These are phyloP conservation scores for Austrofundulus limnaeus DNA, from an alignment of 2,113 vertebrate species.

Conservation along the genomic window DNA sequence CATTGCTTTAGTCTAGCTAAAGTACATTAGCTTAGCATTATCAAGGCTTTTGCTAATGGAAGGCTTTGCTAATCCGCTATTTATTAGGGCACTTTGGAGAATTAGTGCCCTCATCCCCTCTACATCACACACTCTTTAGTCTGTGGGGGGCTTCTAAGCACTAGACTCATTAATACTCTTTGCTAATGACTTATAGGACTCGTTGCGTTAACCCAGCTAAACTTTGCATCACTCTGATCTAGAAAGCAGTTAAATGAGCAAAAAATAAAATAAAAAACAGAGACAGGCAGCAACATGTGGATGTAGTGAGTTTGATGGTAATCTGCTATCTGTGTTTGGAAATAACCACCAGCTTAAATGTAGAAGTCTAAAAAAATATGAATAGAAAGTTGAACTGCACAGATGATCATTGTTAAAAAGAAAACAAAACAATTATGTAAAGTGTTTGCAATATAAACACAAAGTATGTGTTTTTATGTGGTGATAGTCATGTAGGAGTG, in stretches of 20 bases:
- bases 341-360: not conserved
- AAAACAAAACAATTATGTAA: slow-evolving; percentile 1
- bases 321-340: slow-evolving; percentile 1
- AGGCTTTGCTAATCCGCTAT: slow-evolving; percentile 67
- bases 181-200: slow-evolving; percentile 59
- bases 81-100: slow-evolving; percentile 72
- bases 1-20: slow-evolving; percentile 31
- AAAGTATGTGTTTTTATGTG: not conserved
- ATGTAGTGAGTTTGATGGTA: slow-evolving; percentile 2
- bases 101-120: slow-evolving; percentile 70
- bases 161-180: slow-evolving; percentile 58
- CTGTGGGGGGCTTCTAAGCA: slow-evolving; percentile 55
- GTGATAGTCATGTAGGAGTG: slow-evolving; percentile 22
- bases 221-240: slow-evolving; percentile 50
- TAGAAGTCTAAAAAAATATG: not conserved
- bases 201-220: slow-evolving; percentile 35
- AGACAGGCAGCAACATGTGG: not conserved
- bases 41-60: slow-evolving; percentile 68
- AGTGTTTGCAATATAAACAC: slow-evolving; percentile 10
- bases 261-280: too few species aligned
- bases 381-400: not conserved
- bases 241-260: slow-evolving; percentile 31
- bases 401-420: slow-evolving; percentile 6
- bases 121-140: slow-evolving; percentile 58
- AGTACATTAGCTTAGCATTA: slow-evolving; percentile 65